phyloP scores from a whole-genome alignment of 1,140 invertebrate species.

The Delia radicum region DNA sequence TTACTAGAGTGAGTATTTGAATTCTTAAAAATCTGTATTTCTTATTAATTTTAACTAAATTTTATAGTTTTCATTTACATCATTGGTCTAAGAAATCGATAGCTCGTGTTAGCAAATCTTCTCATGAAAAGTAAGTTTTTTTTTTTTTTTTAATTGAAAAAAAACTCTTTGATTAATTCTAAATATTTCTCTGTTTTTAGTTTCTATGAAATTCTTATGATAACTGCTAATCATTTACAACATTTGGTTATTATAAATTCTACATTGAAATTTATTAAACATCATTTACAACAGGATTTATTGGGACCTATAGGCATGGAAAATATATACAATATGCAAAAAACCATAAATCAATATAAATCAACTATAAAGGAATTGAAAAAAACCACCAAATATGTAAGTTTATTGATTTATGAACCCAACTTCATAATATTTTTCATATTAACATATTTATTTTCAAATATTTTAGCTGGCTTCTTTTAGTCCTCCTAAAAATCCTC shows the following conservation, averaged over 20 bases:
- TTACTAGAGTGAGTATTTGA: slow-evolving; percentile 49
- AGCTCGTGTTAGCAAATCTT: slow-evolving; percentile 33
- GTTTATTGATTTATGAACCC: not conserved
- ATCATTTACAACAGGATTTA: slow-evolving; percentile 30
- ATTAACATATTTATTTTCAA: not conserved
- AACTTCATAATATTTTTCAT: too few relatives aligned
- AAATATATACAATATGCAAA: slow-evolving; percentile 33
- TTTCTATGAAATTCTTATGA: slow-evolving; percentile 51
- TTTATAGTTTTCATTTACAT: slow-evolving; percentile 47
- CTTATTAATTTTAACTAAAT: not conserved
- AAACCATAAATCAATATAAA: slow-evolving; percentile 33
- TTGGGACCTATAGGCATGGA: slow-evolving; percentile 35
- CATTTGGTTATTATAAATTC: slow-evolving; percentile 47
- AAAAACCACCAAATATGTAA: slow-evolving; percentile 49
- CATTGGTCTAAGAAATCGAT: slow-evolving; percentile 48
- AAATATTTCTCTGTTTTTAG: slow-evolving; percentile 29
- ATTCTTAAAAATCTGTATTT: not conserved
- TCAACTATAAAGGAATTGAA: slow-evolving; percentile 36
- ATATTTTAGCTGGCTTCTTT: slow-evolving; percentile 42
- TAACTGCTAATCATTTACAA: slow-evolving; percentile 50
- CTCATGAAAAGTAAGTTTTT: slow-evolving; percentile 40
- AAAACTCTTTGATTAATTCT: not conserved
- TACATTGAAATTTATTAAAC: slow-evolving; percentile 39
- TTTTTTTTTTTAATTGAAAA: too few relatives aligned
- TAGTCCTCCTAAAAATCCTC: slow-evolving; percentile 42